Evolutionary conservation across 2,797 vertebrate species (phyloP), one percentile per base, ranked within the genome.

Genomic region (Tokudaia tokunoshimensis): DNA sequence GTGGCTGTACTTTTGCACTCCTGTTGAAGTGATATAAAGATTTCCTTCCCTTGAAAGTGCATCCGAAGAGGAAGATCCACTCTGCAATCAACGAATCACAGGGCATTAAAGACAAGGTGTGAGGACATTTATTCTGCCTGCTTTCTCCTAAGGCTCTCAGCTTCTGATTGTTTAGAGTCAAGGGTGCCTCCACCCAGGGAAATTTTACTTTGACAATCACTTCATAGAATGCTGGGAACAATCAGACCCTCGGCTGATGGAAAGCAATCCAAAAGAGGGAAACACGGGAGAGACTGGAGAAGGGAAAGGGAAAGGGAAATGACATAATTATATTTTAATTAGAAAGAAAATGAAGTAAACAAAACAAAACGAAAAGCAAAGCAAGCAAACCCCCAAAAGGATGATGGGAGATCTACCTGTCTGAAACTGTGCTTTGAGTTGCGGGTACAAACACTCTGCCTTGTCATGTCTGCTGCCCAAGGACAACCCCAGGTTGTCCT

Each of bases 401-500:
- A 13, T 34, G 17, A 86, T 52, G 47, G 84, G 14, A 12, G 15
- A 24, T 14, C 4, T 15, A 17, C 31, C 1, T 8, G 19, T 2
- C 1, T 17, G 1, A 44, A 41, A 0, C 0, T 10, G 13, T 22
- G 9, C 26, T 37, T 26, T 2, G 22, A 7, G 12, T 47, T 20
- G 15, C 1, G 31, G 4, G 10, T 19, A 9, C 31, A 2, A 19
- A 0, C 2, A 1, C 8, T 47, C 74, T 0, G 0, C 0, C 37
- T 7, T 26, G 47, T 6, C 34, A 0, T 2, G 15, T 52, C 74
- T 37, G n/a, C 17, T 37, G 7, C 5, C n/a, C 24, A 26, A 7
- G 2, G n/a, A 17, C 9, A 24, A 1, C 12, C 3, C 12, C 44
- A 17, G 63, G n/a, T 6, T 3, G 0, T 19, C 17, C 0, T 1